phyloP scores from a whole-genome alignment of 2,797 vertebrate species.

The Crypturellus tataupa region DNA sequence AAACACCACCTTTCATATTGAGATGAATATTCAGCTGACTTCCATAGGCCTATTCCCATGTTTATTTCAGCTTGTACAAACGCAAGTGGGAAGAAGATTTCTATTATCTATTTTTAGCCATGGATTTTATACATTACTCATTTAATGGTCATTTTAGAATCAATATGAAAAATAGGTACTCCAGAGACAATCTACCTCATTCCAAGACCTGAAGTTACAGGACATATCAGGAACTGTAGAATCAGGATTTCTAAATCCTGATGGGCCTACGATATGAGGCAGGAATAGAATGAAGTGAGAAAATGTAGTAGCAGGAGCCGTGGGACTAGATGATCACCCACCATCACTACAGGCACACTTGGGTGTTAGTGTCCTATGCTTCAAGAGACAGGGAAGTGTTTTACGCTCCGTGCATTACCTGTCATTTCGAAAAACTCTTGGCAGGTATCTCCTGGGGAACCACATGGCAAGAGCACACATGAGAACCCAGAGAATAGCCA shows the following conservation, averaged over 20 bases:
- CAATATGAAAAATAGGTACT: neutral
- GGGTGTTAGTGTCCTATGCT: neutral
- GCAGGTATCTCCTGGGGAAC: constrained; percentile 96
- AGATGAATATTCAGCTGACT: neutral
- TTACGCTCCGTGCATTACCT: constrained; percentile 80
- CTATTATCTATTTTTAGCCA: neutral
- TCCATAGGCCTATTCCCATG: neutral
- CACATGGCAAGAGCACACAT: constrained; percentile 99
- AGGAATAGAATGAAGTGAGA: neutral
- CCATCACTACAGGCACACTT: neutral
- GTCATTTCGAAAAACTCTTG: constrained; percentile 92
- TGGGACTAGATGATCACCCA: neutral
- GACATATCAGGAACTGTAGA: neutral
- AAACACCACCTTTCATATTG: neutral
- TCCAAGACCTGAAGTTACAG: neutral
- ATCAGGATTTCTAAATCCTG: neutral
- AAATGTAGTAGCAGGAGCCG: rapidly evolving
- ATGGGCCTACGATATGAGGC: neutral
- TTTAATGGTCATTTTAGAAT: neutral
- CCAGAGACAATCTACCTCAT: neutral
- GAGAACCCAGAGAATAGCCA: constrained; percentile 97
- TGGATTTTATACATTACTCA: neutral
- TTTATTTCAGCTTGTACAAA: neutral
- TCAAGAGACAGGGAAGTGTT: neutral
- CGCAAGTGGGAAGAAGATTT: neutral